Evolutionary conservation across 1,140 invertebrate genomes (phyloP), one percentile per base, ranked within the genome.

Genomic region (Drosophila setifemur): DNA sequence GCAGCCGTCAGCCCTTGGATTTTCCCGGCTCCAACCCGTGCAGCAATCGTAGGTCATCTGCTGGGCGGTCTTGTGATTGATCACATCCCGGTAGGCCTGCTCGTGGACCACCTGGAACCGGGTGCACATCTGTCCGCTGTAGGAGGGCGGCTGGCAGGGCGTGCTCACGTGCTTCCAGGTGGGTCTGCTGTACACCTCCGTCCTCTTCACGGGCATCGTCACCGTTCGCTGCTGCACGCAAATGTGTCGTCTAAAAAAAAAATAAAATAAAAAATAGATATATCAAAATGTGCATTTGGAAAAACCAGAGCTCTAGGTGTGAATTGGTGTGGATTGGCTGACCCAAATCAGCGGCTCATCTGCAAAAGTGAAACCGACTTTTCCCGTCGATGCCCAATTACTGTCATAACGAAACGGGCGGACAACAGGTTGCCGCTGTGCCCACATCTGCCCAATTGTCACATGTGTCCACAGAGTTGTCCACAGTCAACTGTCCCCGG

Each of bases 21-120:
- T 91, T 25, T 92, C 86, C 61, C 93, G 92, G 4, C 90, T 91
- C 93, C 93, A 94, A 52, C 94, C 93, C 1, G 92, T 92, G 77
- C 94, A 94, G 73, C 94, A 94, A 14, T 91, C 74, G 71, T 91
- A 92, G 21, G 81, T 82, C 18, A 91, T 85, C 54, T 91, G 86
- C 29, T 90, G 90, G 29, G 88, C 91, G 37, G 90, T 89, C 76
- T 91, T 91, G 23, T 91, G 91, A 31, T 83, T 90, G 49, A 91
- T 87, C 12, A 93, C 91, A 35, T 92, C 91, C 48, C 91, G 77
- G 69, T 91, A 92, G 11, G 91, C 90, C 31, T 89, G 91, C 60
- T 92, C 92, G 58, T 92, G 92, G 2, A 91, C 88, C 45, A 92
- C 66, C 52, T 91, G 91, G 45, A 92, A 91, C 23, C 90, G 90